Evolutionary conservation across 2,113 vertebrate genomes (phyloP).

Genomic region (Campylorhamphus procurvoides): DNA sequence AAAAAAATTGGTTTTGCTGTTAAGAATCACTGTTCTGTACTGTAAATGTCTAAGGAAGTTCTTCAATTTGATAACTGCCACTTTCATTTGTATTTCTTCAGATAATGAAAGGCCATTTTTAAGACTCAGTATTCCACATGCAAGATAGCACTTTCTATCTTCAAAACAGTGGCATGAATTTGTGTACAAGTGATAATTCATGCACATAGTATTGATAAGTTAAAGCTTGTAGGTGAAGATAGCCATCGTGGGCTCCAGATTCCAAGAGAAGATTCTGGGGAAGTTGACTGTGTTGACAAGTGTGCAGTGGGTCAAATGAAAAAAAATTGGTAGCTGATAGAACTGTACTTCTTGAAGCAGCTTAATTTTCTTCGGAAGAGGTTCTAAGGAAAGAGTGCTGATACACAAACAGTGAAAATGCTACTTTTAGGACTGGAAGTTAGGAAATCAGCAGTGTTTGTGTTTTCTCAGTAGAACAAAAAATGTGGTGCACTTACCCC

Average conservation of each 20-base stretch:
- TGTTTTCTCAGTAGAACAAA: background rate
- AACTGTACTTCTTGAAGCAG: background rate
- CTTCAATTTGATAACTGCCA: background rate
- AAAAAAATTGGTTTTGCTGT: background rate
- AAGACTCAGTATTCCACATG: background rate
- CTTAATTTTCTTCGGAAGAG: background rate
- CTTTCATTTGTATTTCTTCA: background rate
- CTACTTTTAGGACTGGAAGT: background rate
- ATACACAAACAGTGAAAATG: background rate
- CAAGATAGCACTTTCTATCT: background rate
- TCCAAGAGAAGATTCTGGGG: background rate
- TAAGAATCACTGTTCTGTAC: background rate
- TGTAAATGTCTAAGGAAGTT: background rate
- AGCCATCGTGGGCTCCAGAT: background rate
- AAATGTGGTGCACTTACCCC: rapidly evolving
- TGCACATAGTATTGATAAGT: background rate
- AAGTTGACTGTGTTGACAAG: background rate
- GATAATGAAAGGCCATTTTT: background rate
- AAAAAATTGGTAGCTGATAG: background rate
- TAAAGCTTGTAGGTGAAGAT: background rate
- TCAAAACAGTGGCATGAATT: background rate
- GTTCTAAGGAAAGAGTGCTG: background rate
- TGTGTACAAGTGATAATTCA: background rate
- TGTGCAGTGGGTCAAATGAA: background rate
- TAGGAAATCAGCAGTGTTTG: rapidly evolving